These are phyloP conservation scores for Tupaia tana DNA, from an alignment of 2,113 vertebrate species.

Conservation along the genomic window DNA sequence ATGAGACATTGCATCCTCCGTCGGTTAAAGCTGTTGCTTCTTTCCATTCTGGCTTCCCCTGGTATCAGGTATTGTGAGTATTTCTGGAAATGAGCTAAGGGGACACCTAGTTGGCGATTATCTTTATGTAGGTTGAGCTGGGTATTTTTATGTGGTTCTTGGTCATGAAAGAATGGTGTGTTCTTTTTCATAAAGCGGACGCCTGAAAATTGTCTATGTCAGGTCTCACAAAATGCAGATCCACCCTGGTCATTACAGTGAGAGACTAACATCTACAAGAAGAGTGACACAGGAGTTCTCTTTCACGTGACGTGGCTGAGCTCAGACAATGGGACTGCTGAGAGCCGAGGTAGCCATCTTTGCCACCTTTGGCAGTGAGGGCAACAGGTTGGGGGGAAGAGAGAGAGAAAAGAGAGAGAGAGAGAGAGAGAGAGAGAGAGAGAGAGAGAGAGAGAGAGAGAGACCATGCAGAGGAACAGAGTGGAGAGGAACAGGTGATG, in stretches of 20 bases:
- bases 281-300: neutral
- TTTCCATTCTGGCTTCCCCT: neutral
- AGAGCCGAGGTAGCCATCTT: neutral
- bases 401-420: no score
- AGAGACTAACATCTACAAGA: neutral
- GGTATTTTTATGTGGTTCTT: neutral
- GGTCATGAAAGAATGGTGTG: neutral
- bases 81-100: constrained; percentile 1
- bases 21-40: neutral
- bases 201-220: neutral
- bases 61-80: no score
- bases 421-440: no score
- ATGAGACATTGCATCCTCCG: neutral
- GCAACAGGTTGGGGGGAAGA: no score
- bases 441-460: neutral
- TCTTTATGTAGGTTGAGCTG: neutral
- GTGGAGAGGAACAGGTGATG: no score
- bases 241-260: neutral
- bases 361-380: neutral
- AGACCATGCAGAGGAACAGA: no score
- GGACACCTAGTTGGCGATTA: neutral
- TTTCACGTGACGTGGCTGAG: neutral
- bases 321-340: fast-evolving
- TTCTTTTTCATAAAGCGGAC: neutral
- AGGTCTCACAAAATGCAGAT: neutral